These are phyloP conservation scores for Fragum fragum DNA, from an alignment of 2,888 invertebrate genomes.

Conservation along the genomic window DNA sequence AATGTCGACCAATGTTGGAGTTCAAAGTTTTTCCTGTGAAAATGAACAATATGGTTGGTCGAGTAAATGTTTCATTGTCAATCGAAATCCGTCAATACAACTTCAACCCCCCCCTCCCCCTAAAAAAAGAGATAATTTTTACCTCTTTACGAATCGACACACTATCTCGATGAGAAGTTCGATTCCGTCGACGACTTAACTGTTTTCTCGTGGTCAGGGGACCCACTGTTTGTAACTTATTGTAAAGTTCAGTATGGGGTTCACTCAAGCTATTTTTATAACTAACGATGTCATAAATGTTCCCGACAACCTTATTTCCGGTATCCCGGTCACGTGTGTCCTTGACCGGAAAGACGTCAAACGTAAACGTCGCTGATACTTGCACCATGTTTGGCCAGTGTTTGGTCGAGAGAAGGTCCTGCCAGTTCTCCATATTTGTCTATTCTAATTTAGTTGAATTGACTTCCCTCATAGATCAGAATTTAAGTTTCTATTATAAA, in stretches of 20 bases:
- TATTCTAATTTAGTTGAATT: too few species aligned
- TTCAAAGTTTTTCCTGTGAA: too few species aligned
- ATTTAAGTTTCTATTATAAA: too few species aligned
- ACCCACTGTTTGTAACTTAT: slow-evolving; percentile 16
- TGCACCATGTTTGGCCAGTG: slow-evolving; percentile 43
- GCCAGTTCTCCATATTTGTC: slow-evolving; percentile 59
- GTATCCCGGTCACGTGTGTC: not conserved
- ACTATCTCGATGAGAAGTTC: not conserved
- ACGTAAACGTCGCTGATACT: not conserved
- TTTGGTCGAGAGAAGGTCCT: slow-evolving; percentile 48
- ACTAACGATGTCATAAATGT: slow-evolving; percentile 21
- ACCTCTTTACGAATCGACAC: not conserved
- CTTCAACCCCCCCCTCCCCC: too few species aligned
- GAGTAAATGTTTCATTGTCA: too few species aligned
- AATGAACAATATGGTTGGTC: too few species aligned
- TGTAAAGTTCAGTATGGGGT: slow-evolving; percentile 15
- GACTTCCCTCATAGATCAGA: too few species aligned
- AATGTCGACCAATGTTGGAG: too few species aligned
- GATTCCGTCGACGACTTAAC: not conserved
- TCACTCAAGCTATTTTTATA: slow-evolving; percentile 4
- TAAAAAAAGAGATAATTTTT: too few species aligned
- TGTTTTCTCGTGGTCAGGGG: slow-evolving; percentile 2
- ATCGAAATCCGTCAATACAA: too few species aligned
- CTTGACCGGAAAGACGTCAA: not conserved
- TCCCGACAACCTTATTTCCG: slow-evolving; percentile 15